Base-by-base conservation (phyloP, 1,140 invertebrate genomes). In the Ridgeia piscesae region DNA sequence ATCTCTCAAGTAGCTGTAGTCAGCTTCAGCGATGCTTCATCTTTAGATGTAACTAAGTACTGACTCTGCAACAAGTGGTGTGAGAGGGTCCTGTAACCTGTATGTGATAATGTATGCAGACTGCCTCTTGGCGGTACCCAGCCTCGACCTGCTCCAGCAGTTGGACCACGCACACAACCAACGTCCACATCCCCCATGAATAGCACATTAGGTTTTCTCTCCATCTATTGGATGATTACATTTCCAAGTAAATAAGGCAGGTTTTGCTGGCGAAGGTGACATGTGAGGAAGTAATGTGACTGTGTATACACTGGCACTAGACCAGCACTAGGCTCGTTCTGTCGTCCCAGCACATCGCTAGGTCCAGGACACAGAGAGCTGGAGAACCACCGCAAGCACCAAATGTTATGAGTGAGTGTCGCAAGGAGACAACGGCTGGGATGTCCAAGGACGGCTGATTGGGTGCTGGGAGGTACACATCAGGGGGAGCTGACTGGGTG, bases 211-310 rank as follows among this genome's bases (percentile, higher is more conserved):
- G 6, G 33, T 17, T 88, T 34, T 34, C 21, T 88, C 33, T 34
- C 33, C 91, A 17, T 17, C 34, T 1, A 34, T 1, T 1, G 92
- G 33, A 88, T 14, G 88, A 88, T 6, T 89, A 92, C 6, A 89
- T 92, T 89, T 34, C 50, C 34, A 6, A 34, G 50, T 33, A 34
- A 34, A 92, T 58, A 92, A 92, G 50, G 34, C 34, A 42, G 33
- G 91, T 92, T 77, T 77, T 77, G 58, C 27, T 1, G 1, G 14
- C 8, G 58, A 17, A 6, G 1, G 1, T 1, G 58, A 77, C 8
- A 21, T 77, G 14, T 21, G 27, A 77, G 14, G 27, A 77, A 77
- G 58, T 77, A 77, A 77, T 1, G 17, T 21, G 27, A 77, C 8
- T 77, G 1, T 77, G 58, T 17, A 6, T 77, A 21, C 58, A 21